phyloP scores from a whole-genome alignment of 2,113 vertebrate species.

The Rhizomys pruinosus region DNA sequence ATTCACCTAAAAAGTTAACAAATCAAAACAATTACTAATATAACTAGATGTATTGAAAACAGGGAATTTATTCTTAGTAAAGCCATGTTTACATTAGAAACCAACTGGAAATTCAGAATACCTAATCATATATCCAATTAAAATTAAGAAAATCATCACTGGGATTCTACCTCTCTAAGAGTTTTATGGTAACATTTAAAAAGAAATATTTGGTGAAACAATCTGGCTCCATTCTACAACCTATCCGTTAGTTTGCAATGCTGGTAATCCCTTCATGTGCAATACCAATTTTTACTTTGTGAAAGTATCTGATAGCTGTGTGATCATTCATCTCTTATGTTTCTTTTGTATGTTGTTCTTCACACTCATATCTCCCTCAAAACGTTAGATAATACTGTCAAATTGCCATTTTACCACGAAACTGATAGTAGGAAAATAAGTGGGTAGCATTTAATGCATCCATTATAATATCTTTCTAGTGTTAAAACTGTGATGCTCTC shows the following conservation, averaged over 20 bases:
- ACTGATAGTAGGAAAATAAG: neutral
- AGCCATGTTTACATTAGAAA: neutral
- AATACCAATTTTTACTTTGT: neutral
- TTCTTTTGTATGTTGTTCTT: neutral
- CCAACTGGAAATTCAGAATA: neutral
- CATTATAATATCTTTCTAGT: neutral
- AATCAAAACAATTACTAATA: neutral
- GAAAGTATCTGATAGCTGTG: neutral
- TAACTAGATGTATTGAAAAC: neutral
- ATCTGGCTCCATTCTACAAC: neutral
- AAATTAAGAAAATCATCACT: neutral
- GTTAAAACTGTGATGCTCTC: slow-evolving; percentile 6
- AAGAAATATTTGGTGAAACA: neutral
- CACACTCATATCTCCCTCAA: neutral
- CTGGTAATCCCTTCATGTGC: neutral
- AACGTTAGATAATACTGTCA: neutral
- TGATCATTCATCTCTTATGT: neutral
- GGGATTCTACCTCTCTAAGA: neutral
- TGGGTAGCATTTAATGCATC: neutral
- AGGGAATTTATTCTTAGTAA: neutral
- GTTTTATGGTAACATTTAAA: neutral
- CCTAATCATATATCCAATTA: neutral
- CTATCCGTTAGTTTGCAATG: neutral
- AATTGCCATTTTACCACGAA: neutral
- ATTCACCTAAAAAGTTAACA: neutral